These are phyloP conservation scores for Hydractinia echinata DNA, from an alignment of 30 jellyfish, hydroid and myxozoan genomes.

Conservation along the genomic window DNA sequence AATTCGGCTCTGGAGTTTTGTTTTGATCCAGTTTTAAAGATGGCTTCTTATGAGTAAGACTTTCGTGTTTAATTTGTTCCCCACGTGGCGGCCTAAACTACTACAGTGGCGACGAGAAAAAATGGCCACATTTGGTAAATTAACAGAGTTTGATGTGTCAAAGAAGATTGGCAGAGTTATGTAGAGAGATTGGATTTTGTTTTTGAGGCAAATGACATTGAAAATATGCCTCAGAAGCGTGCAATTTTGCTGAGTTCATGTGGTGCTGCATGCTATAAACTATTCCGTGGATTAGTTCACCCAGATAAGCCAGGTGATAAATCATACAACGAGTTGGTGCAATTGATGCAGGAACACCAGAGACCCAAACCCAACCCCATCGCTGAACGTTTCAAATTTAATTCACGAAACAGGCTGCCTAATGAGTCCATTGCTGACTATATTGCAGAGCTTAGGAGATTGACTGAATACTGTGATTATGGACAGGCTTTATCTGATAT, in stretches of 20 bases:
- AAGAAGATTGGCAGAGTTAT: constrained; percentile 19
- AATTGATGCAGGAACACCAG: no score
- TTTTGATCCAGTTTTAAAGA: background rate
- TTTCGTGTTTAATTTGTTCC: no score
- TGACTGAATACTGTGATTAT: constrained; percentile 33
- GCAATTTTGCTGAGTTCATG: constrained; percentile 24
- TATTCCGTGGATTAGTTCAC: no score
- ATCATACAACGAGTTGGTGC: no score
- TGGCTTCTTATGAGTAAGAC: constrained; percentile 6
- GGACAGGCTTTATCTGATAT: constrained; percentile 24
- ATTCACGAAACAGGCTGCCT: no score
- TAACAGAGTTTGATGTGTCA: constrained; percentile 24
- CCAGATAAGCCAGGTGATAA: no score
- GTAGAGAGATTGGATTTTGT: background rate
- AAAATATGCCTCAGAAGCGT: background rate
- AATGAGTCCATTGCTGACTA: constrained; percentile 36
- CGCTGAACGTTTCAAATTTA: no score
- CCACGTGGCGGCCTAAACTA: background rate
- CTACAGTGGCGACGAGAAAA: constrained; percentile 23
- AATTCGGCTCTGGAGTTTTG: constrained; percentile 5
- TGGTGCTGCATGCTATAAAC: constrained; percentile 23
- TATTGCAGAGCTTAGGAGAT: constrained; percentile 23
- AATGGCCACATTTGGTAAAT: constrained; percentile 23
- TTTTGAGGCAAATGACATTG: constrained; percentile 11
- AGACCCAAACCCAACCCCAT: no score